Percentiles rank a stretch among this genome's conserved stretches.
Evolutionary conservation across 2,113 vertebrate species (phyloP).

Genomic region (Takifugu bimaculatus): DNA sequence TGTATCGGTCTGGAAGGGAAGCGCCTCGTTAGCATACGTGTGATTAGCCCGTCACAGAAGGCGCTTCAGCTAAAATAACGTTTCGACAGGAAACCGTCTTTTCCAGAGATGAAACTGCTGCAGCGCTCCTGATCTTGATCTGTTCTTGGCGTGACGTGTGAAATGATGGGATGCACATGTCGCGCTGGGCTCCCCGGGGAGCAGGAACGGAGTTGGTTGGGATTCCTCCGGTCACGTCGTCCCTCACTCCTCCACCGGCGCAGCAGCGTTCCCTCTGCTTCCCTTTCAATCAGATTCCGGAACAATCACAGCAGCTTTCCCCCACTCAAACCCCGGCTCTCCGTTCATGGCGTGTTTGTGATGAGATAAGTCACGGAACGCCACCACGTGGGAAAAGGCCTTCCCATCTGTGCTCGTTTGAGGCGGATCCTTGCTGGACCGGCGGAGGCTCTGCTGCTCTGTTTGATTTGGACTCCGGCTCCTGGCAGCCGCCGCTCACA

Average conservation of each 20-base stretch:
- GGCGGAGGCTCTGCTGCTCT: slow-evolving; percentile 44
- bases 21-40: no score
- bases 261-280: no score
- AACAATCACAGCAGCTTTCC: slow-evolving; percentile 1
- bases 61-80: background rate
- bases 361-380: slow-evolving; percentile 27
- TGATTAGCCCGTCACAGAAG: background rate
- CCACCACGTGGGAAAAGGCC: slow-evolving; percentile 7
- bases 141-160: slow-evolving; percentile 4
- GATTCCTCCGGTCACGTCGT: slow-evolving; percentile 3
- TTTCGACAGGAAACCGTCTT: slow-evolving; percentile 15
- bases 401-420: slow-evolving; percentile 56
- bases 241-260: slow-evolving; percentile 15
- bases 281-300: no score
- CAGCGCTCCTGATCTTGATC: slow-evolving; percentile 11
- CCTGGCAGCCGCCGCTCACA: slow-evolving; percentile 55
- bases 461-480: slow-evolving; percentile 58
- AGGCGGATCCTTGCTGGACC: slow-evolving; percentile 45
- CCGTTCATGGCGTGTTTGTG: slow-evolving; percentile 29
- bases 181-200: background rate
- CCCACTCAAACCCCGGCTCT: slow-evolving; percentile 17
- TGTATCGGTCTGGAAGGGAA: no score
- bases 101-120: background rate
- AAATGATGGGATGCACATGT: background rate
- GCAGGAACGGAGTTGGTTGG: background rate